Conservation (phyloP, 2,888 invertebrate genomes). For the Apamea epomidion region DNA sequence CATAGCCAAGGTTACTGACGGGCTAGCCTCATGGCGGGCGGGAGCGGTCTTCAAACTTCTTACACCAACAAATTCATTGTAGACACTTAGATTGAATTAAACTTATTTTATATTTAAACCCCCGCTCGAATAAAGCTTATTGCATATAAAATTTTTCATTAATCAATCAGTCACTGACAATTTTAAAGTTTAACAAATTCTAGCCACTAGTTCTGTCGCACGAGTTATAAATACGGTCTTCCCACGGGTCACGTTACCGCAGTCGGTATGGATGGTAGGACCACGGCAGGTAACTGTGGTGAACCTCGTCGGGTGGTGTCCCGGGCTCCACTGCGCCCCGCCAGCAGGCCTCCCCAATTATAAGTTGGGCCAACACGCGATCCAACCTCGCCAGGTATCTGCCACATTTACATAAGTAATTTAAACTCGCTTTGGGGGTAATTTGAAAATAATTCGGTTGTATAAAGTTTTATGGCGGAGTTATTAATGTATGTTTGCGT, state of each 20-base stretch:
- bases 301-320: slow-evolving; percentile 56
- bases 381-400: slow-evolving; percentile 63
- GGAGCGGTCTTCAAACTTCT: slow-evolving; percentile 44
- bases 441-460: slow-evolving; percentile 66
- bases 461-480: slow-evolving; percentile 64
- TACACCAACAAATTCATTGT: slow-evolving; percentile 43
- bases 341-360: slow-evolving; percentile 58
- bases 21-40: slow-evolving; percentile 58
- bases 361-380: slow-evolving; percentile 57
- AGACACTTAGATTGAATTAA: slow-evolving; percentile 8
- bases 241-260: slow-evolving; percentile 25
- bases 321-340: slow-evolving; percentile 61
- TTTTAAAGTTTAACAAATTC: background rate
- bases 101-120: background rate
- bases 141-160: background rate
- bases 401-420: slow-evolving; percentile 69
- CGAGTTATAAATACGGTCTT: slow-evolving; percentile 24
- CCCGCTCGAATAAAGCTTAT: background rate
- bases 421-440: slow-evolving; percentile 66
- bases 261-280: slow-evolving; percentile 3
- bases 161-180: slow-evolving; percentile 32
- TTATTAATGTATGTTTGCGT: slow-evolving; percentile 43
- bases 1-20: slow-evolving; percentile 47
- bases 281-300: slow-evolving; percentile 41
- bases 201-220: slow-evolving; percentile 26